These are phyloP conservation scores for Xestoiulus laeticollis DNA, from an alignment of 2,888 invertebrate genomes.

Conservation along the genomic window DNA sequence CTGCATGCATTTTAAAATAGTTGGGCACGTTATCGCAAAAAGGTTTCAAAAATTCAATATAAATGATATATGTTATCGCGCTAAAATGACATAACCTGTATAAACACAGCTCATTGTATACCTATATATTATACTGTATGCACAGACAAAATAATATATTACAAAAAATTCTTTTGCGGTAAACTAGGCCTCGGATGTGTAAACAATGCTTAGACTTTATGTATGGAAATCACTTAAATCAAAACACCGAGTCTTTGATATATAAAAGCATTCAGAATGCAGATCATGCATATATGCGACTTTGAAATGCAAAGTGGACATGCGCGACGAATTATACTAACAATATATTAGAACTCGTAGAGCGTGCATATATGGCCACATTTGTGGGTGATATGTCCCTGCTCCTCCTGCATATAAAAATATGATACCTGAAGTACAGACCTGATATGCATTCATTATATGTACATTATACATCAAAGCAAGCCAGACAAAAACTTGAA, in stretches of 20 bases:
- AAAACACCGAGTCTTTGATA: background rate
- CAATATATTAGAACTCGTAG: background rate
- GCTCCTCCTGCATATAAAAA: background rate
- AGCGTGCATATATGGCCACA: background rate
- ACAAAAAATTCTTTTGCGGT: constrained; percentile 12
- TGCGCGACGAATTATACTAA: background rate
- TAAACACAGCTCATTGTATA: background rate
- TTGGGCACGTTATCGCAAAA: too few relatives aligned
- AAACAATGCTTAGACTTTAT: constrained; percentile 1
- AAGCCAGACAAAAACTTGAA: background rate
- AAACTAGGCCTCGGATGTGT: constrained; percentile 1
- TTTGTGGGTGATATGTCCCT: constrained; percentile 6
- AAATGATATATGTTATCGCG: too few relatives aligned
- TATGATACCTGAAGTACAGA: background rate
- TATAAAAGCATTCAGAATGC: background rate
- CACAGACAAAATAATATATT: background rate
- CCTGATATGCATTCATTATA: background rate
- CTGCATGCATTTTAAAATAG: too few relatives aligned
- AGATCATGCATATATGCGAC: background rate
- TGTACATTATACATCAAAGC: background rate
- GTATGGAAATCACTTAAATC: background rate
- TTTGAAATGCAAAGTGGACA: background rate
- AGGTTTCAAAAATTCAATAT: too few relatives aligned
- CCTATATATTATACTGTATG: background rate
- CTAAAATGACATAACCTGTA: too few relatives aligned